Evolutionary conservation across 2,888 invertebrate genomes (phyloP), one percentile per base, ranked within the genome.

Genomic region (Oconnorella tubifera): DNA sequence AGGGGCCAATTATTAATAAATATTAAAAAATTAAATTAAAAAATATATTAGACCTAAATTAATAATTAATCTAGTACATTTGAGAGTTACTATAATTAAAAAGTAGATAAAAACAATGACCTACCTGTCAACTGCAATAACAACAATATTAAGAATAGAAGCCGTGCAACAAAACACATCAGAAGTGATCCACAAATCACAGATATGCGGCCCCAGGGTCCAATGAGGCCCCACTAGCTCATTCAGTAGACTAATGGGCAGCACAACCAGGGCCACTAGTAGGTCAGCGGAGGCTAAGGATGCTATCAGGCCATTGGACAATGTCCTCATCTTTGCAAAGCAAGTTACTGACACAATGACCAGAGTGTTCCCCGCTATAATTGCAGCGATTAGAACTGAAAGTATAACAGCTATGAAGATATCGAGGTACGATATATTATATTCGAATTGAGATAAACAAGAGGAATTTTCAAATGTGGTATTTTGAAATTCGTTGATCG

Each of bases 311-410:
- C 79, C 76, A 70, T 81, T 81, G 3, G 81, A 82, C 69, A 81
- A 77, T 0, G 81, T 81, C 55, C 80, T 69, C 81, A 81, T 81
- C 59, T 81, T 73, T 62, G 78, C 76, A 73, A 80, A 81, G 56
- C 80, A 72, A 59, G 74, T 68, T 29, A 82, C 79, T 2, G 79
- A 78, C 49, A 80, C 74, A 3, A 81, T 77, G 25, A 81, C 81
- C 56, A 82, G 74, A 31, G 76, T 71, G 64, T 81, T 81, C 53
- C 81, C 81, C 40, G 80, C 56, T 59, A 72, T 62, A 51, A 72
- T 70, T 49, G 59, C 32, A 6, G 68, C 53, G 58, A 72, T 72
- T 59, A 72, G 67, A 33, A 33, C 14, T 14, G 65, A 50, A 48
- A 71, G 31, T 23, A 60, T 19, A 56, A 64, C n/a, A 40, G 49